Percentiles rank a stretch among this genome's conserved stretches.
Conservation (phyloP, 2,797 vertebrate genomes). For the Neopelma chrysocephalum region DNA sequence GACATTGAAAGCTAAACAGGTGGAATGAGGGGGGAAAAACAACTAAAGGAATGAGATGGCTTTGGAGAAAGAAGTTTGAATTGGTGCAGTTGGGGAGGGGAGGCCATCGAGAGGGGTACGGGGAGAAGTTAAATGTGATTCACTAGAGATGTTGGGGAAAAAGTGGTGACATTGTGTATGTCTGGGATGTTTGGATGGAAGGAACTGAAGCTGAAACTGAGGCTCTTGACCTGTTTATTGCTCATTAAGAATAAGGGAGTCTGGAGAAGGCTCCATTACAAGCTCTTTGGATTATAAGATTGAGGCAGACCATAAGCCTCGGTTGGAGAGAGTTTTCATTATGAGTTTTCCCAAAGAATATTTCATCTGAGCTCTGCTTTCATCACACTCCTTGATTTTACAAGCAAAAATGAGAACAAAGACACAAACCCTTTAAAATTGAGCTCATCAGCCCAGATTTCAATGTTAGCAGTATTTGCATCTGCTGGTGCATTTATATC, state of each 20-base stretch:
- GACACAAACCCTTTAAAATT: constrained; percentile 5
- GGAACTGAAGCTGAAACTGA: neutral
- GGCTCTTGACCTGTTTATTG: neutral
- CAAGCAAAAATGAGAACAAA: constrained; percentile 27
- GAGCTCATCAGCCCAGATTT: neutral
- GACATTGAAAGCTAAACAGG: neutral
- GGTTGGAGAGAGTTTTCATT: neutral
- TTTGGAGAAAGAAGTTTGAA: neutral
- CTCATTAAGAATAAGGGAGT: neutral
- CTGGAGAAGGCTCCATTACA: neutral
- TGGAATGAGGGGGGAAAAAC: neutral
- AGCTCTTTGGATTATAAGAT: neutral
- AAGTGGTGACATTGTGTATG: neutral
- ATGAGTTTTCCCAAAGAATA: neutral
- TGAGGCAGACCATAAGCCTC: neutral
- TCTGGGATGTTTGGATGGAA: neutral
- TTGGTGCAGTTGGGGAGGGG: neutral
- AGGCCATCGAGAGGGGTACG: fast-evolving
- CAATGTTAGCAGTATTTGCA: neutral
- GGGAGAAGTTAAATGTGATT: neutral
- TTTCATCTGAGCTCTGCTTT: neutral
- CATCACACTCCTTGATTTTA: neutral
- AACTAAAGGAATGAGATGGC: neutral
- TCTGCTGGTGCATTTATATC: constrained; percentile 32
- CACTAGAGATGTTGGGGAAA: neutral